Percentiles rank a stretch among this genome's conserved stretches.
These are phyloP conservation scores for Hippocampus zosterae DNA, from an alignment of 2,113 vertebrate species.

Conservation along the genomic window DNA sequence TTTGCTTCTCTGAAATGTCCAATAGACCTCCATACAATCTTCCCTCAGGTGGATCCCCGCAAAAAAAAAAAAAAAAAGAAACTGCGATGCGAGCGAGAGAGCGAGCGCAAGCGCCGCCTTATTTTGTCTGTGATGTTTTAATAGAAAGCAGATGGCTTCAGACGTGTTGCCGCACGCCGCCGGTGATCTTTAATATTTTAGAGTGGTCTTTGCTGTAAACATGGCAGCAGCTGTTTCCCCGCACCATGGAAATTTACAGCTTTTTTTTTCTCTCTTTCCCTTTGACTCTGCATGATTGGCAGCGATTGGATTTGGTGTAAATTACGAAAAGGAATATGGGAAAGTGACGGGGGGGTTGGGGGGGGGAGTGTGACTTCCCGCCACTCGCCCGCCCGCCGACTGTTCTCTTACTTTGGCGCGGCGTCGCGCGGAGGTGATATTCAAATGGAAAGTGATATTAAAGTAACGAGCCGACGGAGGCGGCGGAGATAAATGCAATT, in stretches of 20 bases:
- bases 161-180: conserved; percentile 63
- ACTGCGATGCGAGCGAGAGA: conserved; percentile 13
- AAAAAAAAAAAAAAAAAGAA: conserved; percentile 24
- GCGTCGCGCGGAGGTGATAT: conserved; percentile 49
- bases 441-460: conserved; percentile 69
- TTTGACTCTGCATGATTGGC: conserved; percentile 66
- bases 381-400: conserved; percentile 53
- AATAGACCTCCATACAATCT: neutral
- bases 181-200: conserved; percentile 80
- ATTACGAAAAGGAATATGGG: conserved; percentile 77
- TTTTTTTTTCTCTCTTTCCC: conserved; percentile 19
- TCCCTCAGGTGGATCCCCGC: conserved; percentile 32
- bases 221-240: conserved; percentile 76
- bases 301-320: conserved; percentile 80
- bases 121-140: conserved; percentile 71
- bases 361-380: conserved; percentile 40
- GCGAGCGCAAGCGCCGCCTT: conserved; percentile 22
- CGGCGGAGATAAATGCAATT: conserved; percentile 58
- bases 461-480: conserved; percentile 48
- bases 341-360: conserved; percentile 50
- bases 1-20: neutral
- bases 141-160: conserved; percentile 77
- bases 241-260: conserved; percentile 66
- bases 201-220: conserved; percentile 78
- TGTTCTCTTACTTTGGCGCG: conserved; percentile 62